phyloP scores from a whole-genome alignment of 2,113 vertebrate species.

The Semnornis frantzii region DNA sequence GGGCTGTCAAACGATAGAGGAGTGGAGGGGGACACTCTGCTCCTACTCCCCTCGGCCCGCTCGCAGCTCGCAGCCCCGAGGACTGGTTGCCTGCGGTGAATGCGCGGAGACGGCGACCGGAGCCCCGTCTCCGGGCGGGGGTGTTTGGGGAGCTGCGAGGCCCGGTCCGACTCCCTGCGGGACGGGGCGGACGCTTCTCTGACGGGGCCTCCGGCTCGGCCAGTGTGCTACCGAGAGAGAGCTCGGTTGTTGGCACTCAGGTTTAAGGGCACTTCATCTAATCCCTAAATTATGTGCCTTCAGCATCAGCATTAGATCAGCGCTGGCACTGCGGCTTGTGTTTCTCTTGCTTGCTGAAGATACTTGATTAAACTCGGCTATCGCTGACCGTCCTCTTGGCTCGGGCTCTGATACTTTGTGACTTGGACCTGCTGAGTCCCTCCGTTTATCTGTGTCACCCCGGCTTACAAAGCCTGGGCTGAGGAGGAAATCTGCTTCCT shows the following conservation, averaged over 20 bases:
- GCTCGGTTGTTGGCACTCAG: neutral
- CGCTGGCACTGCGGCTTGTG: conserved; percentile 20
- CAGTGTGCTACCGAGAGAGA: neutral
- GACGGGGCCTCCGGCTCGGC: neutral
- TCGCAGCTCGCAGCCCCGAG: too few relatives aligned
- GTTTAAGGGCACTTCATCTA: conserved; percentile 3
- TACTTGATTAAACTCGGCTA: conserved; percentile 1
- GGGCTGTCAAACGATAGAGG: neutral
- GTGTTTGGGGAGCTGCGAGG: neutral
- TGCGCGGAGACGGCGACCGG: neutral
- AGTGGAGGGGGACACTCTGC: neutral
- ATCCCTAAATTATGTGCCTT: conserved; percentile 29
- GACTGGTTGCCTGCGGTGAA: neutral
- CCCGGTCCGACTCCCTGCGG: neutral
- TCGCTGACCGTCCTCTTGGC: neutral
- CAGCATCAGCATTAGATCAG: conserved; percentile 29
- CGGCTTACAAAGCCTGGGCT: neutral
- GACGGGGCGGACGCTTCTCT: neutral
- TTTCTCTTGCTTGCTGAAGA: conserved; percentile 27
- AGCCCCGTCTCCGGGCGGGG: neutral
- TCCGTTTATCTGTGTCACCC: neutral
- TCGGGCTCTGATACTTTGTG: neutral
- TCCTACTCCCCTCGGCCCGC: neutral
- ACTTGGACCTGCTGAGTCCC: neutral
- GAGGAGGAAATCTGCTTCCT: neutral